Percentiles rank a stretch among this genome's conserved stretches.
These are phyloP conservation scores for Tyrophagus putrescentiae DNA, from an alignment of 1,140 invertebrate species.

Conservation along the genomic window DNA sequence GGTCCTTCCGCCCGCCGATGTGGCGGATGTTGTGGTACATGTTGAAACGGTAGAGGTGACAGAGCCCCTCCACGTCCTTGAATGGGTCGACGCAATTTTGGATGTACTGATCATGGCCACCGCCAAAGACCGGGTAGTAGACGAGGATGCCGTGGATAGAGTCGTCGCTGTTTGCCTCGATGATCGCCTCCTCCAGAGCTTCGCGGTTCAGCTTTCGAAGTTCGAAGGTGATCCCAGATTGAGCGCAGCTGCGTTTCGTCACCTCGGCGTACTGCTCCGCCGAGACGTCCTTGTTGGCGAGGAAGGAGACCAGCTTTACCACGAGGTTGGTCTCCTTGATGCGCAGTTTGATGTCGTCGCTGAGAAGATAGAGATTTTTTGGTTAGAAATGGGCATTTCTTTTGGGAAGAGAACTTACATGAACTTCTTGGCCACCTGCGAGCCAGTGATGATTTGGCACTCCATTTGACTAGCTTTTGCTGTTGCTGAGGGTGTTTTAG, in stretches of 20 bases:
- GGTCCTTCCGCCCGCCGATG: conserved; percentile 14
- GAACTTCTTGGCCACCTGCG: conserved; percentile 5
- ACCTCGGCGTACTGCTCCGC: conserved; percentile 19
- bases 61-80: conserved; percentile 23
- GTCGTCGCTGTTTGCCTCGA: conserved; percentile 21
- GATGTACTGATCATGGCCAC: conserved; percentile 23
- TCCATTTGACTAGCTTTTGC: too few relatives aligned
- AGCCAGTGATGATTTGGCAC: not conserved
- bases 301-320: conserved; percentile 17
- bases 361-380: too few relatives aligned
- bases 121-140: conserved; percentile 23
- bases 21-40: conserved; percentile 23
- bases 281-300: conserved; percentile 21
- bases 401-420: too few relatives aligned
- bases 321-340: conserved; percentile 1
- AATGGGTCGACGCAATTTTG: conserved; percentile 22
- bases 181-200: conserved; percentile 19
- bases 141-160: conserved; percentile 20
- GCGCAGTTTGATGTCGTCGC: too few relatives aligned
- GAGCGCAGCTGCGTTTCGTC: conserved; percentile 10
- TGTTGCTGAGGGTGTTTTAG: too few relatives aligned
- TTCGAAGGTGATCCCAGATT: conserved; percentile 22
- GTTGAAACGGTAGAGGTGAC: conserved; percentile 23
- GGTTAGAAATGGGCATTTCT: too few relatives aligned
- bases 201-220: conserved; percentile 18